Evolutionary conservation across 2,797 vertebrate genomes (phyloP), one percentile per base, ranked within the genome.

Genomic region (Pangasius mekongensis): DNA sequence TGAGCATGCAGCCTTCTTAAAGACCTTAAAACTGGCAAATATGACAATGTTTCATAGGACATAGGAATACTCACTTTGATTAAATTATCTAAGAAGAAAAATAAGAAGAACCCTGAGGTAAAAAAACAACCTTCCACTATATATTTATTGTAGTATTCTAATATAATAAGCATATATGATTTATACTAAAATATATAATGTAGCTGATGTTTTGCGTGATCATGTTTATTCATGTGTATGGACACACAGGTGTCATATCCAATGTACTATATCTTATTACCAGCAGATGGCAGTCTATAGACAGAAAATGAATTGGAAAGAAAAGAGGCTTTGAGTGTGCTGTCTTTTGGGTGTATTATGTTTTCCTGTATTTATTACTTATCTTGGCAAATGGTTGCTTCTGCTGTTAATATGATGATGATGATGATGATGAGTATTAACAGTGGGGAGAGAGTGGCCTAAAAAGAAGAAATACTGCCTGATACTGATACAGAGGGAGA

Each of bases 281-380:
- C 95, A 93, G 83, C 89, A 93, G 95, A 88, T 94, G 94, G 90
- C 92, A 95, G 91, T 84, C 81, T 91, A 87, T 74, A 60, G 85
- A 86, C 87, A 90, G 88, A 80, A 86, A 80, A 87, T 76, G 58
- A 83, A 64, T 36, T 24, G 20, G 20, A 33, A 16, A 54, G 18
- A 52, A 76, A 66, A 82, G 54, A 11, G 2, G 16, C 27, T 69
- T 58, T 77, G 77, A 43, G 56, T 43, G 62, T 60, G 85, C 67
- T 86, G 39, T 81, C 9, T n/a, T 82, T 74, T 83, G 39, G 47
- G 16, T 43, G 20, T 80, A 36, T 52, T 80, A 24, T 4, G n/a
- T 78, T 87, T 67, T 43, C 43, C 33, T 60, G 14, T 43, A n/a
- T 87, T 78, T 24, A 83, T 82, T 73, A n/a, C 39, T 7, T 43